A percentile compares a stretch with the other conserved stretches of the same genome.
Evolutionary conservation across 2,888 invertebrate genomes (phyloP).

Genomic region (Saturnia pavonia): DNA sequence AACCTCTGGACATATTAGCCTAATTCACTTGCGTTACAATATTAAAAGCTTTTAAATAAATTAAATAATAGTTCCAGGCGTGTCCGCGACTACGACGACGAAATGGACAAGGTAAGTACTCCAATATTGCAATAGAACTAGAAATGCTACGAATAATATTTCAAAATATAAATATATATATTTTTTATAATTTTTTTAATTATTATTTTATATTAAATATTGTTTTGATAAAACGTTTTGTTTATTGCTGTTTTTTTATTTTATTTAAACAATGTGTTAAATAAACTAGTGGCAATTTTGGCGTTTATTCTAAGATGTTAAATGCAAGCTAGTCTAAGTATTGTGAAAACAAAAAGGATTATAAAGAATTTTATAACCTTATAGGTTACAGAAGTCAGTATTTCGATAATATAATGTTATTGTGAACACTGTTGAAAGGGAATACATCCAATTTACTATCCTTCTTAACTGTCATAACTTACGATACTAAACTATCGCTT

Average conservation of each 20-base stretch:
- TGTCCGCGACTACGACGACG: slow-evolving; percentile 42
- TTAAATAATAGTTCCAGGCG: slow-evolving; percentile 63
- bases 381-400: neutral
- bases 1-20: slow-evolving; percentile 52
- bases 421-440: neutral
- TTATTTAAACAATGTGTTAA: neutral
- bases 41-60: slow-evolving; percentile 75
- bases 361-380: neutral
- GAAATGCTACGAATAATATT: slow-evolving; percentile 21
- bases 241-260: neutral
- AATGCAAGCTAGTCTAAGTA: neutral
- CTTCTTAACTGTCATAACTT: neutral
- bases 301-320: neutral
- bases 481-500: neutral
- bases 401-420: neutral
- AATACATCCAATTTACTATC: too few relatives aligned
- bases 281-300: too few relatives aligned
- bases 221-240: too few relatives aligned
- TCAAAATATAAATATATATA: too few relatives aligned
- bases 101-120: slow-evolving; percentile 35
- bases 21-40: slow-evolving; percentile 52
- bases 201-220: neutral
- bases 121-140: slow-evolving; percentile 38
- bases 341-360: neutral
- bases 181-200: neutral